Evolutionary conservation across 2,113 vertebrate genomes (phyloP).

Genomic region (Lynx canadensis): DNA sequence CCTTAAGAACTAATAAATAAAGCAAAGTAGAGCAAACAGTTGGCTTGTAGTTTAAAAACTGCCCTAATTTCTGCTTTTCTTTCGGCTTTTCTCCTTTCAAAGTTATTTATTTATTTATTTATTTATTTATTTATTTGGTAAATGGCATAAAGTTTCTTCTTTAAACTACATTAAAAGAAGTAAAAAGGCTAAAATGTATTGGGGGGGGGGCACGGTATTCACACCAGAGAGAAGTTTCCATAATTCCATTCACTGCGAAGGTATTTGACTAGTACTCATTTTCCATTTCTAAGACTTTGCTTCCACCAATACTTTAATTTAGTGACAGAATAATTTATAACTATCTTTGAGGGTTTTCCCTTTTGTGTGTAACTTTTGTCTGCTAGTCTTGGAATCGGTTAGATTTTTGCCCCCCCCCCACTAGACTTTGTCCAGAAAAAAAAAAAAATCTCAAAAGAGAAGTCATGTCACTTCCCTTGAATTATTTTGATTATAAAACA

Average conservation of each 20-base stretch:
- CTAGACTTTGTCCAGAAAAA: conserved; percentile 65
- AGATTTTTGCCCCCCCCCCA: conserved; percentile 13
- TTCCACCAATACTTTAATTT: conserved; percentile 71
- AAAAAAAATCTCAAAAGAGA: conserved; percentile 64
- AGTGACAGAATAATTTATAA: conserved; percentile 80
- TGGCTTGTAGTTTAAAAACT: conserved; percentile 90
- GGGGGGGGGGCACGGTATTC: conserved; percentile 55
- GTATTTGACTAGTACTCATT: conserved; percentile 54
- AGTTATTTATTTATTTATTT: conserved; percentile 83
- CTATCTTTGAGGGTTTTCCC: conserved; percentile 77
- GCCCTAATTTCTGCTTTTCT: conserved; percentile 88
- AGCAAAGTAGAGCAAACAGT: conserved; percentile 93
- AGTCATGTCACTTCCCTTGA: conserved; percentile 77
- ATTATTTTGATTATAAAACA: conserved; percentile 84
- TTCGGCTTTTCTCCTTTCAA: conserved; percentile 81
- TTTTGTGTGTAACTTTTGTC: conserved; percentile 77
- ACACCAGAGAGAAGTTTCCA: conserved; percentile 79
- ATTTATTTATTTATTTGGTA: conserved; percentile 78
- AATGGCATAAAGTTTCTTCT: conserved; percentile 85
- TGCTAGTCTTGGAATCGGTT: conserved; percentile 66
- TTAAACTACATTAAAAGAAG: conserved; percentile 83
- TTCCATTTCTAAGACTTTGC: conserved; percentile 75
- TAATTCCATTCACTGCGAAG: conserved; percentile 67
- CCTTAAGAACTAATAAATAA: conserved; percentile 95
- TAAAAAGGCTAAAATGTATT: conserved; percentile 72